Evolutionary conservation across 2,113 vertebrate genomes (phyloP), one percentile per base, ranked within the genome.

Genomic region (Phoxinus phoxinus): DNA sequence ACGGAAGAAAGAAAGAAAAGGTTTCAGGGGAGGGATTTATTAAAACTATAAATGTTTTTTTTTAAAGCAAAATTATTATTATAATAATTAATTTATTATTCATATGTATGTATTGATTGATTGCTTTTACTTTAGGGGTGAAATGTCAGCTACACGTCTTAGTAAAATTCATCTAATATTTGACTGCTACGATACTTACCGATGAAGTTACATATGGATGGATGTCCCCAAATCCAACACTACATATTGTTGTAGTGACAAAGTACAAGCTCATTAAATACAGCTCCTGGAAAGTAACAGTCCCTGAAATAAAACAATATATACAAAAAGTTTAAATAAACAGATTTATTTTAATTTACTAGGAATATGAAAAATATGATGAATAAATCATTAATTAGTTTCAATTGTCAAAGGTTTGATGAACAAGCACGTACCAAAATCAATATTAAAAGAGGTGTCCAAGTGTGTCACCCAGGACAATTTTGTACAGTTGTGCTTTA

Each of bases 181-280:
- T 51, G 19, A 27, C 61, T 6, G 2, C 48, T 76, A 8, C 32
- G 6, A 9, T 86, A 73, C 84, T 81, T 86, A 89, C 87, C 71
- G 56, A 72, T 35, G 58, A 46, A 46, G 21, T 30, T n/a, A 58
- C 0, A 65, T 23, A 71, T 58, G 87, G 81, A 86, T 69, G 37
- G 25, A 89, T 76, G 27, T 89, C 87, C 19, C 87, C 87, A 72
- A 84, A 89, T 67, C 87, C 87, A 71, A 86, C 77, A 30, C 10
- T 27, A 81, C 61, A 81, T 19, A 89, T 0, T 11, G 87, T 86
- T 77, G 85, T 21, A 56, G 82, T 82, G 2, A 72, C 15, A 71
- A 63, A 89, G 72, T 89, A 89, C 37, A 86, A 23, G 85, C 76
- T 80, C n/a, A 82, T 59, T 63, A 72, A 51, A 76, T 89, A 89